Conservation (phyloP, 2,113 vertebrate species). For the Ciconia stormi region DNA sequence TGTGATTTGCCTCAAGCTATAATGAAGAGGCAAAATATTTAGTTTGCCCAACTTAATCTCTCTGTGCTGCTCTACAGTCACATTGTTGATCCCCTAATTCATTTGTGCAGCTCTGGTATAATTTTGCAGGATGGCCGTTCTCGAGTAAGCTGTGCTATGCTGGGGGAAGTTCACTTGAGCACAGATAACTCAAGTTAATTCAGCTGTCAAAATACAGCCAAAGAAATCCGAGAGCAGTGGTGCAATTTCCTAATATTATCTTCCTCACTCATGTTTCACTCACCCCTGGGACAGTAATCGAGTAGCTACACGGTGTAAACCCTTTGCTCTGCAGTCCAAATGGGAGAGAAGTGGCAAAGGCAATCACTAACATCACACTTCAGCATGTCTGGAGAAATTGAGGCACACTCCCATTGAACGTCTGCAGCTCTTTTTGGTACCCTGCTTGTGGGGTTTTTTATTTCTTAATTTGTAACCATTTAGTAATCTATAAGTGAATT, state of each 20-base stretch:
- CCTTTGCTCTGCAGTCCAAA: neutral
- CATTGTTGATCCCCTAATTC: neutral
- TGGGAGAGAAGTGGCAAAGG: neutral
- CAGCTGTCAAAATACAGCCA: conserved; percentile 64
- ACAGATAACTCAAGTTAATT: conserved; percentile 44
- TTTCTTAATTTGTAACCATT: neutral
- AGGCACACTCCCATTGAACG: neutral
- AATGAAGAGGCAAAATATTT: neutral
- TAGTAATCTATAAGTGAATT: neutral
- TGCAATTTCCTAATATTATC: conserved; percentile 53
- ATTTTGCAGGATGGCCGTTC: neutral
- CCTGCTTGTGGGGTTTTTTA: neutral
- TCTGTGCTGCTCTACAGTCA: neutral
- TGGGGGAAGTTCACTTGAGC: neutral
- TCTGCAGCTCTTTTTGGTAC: neutral
- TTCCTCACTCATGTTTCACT: conserved; percentile 38
- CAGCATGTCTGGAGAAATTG: neutral
- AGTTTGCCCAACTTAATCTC: neutral
- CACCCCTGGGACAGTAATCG: neutral
- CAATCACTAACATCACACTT: neutral
- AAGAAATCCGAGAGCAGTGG: conserved; percentile 23
- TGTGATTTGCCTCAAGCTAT: neutral
- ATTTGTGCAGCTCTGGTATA: neutral
- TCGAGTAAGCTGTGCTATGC: neutral
- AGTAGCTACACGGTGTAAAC: neutral